A percentile compares a stretch with the other conserved stretches of the same genome.
Conservation (phyloP, 2,888 invertebrate genomes). For the Diadromus collaris region DNA sequence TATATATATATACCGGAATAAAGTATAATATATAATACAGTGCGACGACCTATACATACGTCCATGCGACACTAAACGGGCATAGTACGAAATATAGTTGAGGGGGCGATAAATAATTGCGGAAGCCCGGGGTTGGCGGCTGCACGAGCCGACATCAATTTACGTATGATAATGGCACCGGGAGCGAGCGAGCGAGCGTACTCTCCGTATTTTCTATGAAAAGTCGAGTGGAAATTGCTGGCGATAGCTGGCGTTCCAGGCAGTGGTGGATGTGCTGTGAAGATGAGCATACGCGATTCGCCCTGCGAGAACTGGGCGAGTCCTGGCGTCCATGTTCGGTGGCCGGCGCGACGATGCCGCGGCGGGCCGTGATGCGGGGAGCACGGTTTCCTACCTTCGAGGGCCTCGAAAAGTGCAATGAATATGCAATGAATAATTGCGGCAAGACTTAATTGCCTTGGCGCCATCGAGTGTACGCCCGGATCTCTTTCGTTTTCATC, state of each 20-base stretch:
- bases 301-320: slow-evolving; percentile 33
- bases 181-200: slow-evolving; percentile 39
- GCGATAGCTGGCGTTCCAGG: slow-evolving; percentile 53
- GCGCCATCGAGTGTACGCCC: slow-evolving; percentile 31
- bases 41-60: slow-evolving; percentile 8
- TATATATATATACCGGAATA: slow-evolving; percentile 46
- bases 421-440: slow-evolving; percentile 61
- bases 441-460: slow-evolving; percentile 53
- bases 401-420: slow-evolving; percentile 57
- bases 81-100: slow-evolving; percentile 54
- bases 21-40: slow-evolving; percentile 54
- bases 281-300: slow-evolving; percentile 54
- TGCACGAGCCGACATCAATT: slow-evolving; percentile 65
- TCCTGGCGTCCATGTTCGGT: slow-evolving; percentile 24
- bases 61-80: slow-evolving; percentile 22
- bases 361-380: slow-evolving; percentile 37
- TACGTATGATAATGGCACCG: slow-evolving; percentile 65
- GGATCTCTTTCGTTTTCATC: slow-evolving; percentile 14
- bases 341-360: slow-evolving; percentile 44
- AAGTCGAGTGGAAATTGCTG: slow-evolving; percentile 61
- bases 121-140: slow-evolving; percentile 50
- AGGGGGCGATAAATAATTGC: slow-evolving; percentile 65
- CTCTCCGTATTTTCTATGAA: slow-evolving; percentile 61
- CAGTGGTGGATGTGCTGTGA: slow-evolving; percentile 42
- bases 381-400: slow-evolving; percentile 44